phyloP scores from a whole-genome alignment of 92 coral and sea anemone genomes.

The Scolanthus callimorphus region DNA sequence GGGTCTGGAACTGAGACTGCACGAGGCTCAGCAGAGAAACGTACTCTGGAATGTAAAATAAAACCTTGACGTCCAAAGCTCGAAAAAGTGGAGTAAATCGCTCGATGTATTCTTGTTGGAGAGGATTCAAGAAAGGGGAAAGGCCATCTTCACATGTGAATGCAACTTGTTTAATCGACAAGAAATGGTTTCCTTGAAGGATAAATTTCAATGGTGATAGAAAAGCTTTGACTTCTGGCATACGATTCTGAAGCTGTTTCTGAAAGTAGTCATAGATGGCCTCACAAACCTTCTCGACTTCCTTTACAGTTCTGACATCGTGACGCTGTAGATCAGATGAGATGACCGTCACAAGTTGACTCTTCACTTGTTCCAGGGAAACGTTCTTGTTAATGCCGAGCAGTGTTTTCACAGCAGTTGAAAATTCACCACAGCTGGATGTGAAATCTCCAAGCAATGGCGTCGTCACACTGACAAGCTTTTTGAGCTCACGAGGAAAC shows the following conservation, averaged over 20 bases:
- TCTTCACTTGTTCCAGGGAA: constrained; percentile 13
- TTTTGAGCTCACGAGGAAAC: constrained; percentile 19
- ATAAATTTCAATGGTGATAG: constrained; percentile 15
- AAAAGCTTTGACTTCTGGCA: background rate
- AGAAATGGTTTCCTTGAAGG: constrained; percentile 31
- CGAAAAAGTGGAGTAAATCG: constrained; percentile 24
- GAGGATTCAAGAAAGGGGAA: constrained; percentile 47
- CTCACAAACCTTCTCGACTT: constrained; percentile 25
- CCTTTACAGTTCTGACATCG: constrained; percentile 7
- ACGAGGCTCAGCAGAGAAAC: constrained; percentile 21
- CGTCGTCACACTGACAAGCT: constrained; percentile 41
- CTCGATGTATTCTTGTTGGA: constrained; percentile 11
- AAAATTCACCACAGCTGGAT: constrained; percentile 33
- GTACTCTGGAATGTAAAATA: constrained; percentile 45
- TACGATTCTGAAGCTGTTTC: background rate
- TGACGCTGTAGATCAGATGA: background rate
- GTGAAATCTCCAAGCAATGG: constrained; percentile 32
- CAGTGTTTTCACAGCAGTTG: constrained; percentile 6
- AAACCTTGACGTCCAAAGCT: constrained; percentile 33
- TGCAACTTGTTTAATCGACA: constrained; percentile 38
- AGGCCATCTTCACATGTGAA: constrained; percentile 19
- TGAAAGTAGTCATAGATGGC: constrained; percentile 41
- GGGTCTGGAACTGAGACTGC: background rate
- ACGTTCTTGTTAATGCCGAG: constrained; percentile 17
- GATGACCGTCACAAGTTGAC: constrained; percentile 35